phyloP scores from a whole-genome alignment of 2,888 invertebrate genomes.

The Torymus auratus region DNA sequence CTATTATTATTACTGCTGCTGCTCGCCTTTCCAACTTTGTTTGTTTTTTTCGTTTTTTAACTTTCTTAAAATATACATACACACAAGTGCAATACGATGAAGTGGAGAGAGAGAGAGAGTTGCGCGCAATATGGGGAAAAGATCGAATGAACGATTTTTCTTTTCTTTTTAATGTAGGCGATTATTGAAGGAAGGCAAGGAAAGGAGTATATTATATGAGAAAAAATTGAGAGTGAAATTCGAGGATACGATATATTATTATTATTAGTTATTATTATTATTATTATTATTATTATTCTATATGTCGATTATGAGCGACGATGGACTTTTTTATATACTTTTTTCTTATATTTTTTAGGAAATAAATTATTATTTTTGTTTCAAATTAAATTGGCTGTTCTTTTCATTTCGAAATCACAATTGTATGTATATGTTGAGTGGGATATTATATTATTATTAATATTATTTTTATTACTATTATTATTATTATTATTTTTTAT shows the following conservation, averaged over 20 bases:
- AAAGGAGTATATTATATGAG: slow-evolving; percentile 49
- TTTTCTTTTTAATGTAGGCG: slow-evolving; percentile 20
- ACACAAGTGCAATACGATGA: slow-evolving; percentile 57
- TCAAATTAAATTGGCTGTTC: slow-evolving; percentile 58
- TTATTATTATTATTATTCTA: slow-evolving; percentile 12
- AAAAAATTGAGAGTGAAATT: slow-evolving; percentile 57
- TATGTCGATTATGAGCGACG: slow-evolving; percentile 22
- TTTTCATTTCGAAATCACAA: slow-evolving; percentile 56
- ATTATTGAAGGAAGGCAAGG: slow-evolving; percentile 22
- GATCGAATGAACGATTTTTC: slow-evolving; percentile 44
- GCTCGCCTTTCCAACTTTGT: background rate
- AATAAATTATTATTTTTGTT: slow-evolving; percentile 59
- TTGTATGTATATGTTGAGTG: slow-evolving; percentile 56
- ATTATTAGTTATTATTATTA: slow-evolving; percentile 10
- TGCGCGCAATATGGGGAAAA: slow-evolving; percentile 36
- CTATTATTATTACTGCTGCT: too few relatives aligned
- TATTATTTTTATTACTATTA: slow-evolving; percentile 50
- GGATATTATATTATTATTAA: slow-evolving; percentile 48
- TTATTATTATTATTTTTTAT: slow-evolving; percentile 48
- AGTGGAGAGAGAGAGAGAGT: slow-evolving; percentile 34
- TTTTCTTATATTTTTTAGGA: slow-evolving; percentile 51
- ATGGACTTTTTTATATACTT: slow-evolving; percentile 47
- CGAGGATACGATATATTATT: slow-evolving; percentile 11
- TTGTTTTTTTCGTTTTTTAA: slow-evolving; percentile 20
- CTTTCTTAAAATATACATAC: slow-evolving; percentile 32